Percentiles rank a stretch among this genome's conserved stretches.
These are phyloP conservation scores for Nyctibius bracteatus DNA, from an alignment of 2,113 vertebrate species.

Conservation along the genomic window DNA sequence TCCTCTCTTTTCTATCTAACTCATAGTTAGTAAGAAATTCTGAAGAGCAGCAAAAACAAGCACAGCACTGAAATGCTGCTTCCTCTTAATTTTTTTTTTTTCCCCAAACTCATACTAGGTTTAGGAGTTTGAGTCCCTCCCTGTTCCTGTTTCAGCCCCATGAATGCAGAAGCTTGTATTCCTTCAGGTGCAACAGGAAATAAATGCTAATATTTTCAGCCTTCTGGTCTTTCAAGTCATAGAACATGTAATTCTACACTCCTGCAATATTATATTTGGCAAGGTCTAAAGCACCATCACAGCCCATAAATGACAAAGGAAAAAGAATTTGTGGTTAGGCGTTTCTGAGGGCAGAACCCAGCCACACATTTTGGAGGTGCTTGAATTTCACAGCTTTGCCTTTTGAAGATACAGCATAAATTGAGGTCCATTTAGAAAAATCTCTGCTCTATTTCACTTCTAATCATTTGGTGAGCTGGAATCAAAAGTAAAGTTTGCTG, in stretches of 20 bases:
- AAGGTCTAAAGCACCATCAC: neutral
- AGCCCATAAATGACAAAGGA: constrained; percentile 34
- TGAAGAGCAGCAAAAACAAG: neutral
- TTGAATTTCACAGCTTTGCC: constrained; percentile 13
- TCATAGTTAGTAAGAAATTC: neutral
- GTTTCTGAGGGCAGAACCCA: constrained; percentile 10
- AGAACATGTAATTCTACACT: neutral
- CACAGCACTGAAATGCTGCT: neutral
- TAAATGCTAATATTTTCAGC: constrained; percentile 17
- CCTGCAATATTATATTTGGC: constrained; percentile 39
- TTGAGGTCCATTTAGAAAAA: neutral
- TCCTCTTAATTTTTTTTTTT: neutral
- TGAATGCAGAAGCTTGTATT: constrained; percentile 39
- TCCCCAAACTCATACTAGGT: neutral
- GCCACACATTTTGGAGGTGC: neutral
- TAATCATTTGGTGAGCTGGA: neutral
- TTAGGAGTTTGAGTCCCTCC: neutral
- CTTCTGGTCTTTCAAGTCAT: neutral
- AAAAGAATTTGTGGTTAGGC: neutral
- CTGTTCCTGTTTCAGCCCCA: neutral
- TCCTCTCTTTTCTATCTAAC: neutral
- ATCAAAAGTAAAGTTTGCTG: neutral
- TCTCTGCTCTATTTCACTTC: neutral
- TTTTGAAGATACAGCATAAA: constrained; percentile 38
- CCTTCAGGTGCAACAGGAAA: constrained; percentile 37